These are phyloP conservation scores for Xiphophorus hellerii DNA, from an alignment of 2,113 vertebrate genomes.

Conservation along the genomic window DNA sequence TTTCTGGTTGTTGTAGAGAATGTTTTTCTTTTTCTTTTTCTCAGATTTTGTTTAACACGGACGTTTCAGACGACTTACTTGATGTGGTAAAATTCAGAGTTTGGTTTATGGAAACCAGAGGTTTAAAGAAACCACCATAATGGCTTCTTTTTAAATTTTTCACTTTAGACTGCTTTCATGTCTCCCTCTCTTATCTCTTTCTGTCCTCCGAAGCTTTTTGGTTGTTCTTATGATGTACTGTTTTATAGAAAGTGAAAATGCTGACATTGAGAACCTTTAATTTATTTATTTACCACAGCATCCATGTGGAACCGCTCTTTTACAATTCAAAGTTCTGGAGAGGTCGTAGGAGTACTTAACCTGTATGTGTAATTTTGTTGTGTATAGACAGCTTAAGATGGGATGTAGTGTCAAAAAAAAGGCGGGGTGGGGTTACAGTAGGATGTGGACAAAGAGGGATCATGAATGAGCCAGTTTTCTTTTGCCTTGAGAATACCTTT, in stretches of 20 bases:
- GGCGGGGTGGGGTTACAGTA: neutral
- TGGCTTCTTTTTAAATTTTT: conserved; percentile 1
- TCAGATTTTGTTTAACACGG: conserved; percentile 77
- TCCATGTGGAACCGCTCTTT: conserved; percentile 68
- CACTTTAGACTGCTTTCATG: conserved; percentile 50
- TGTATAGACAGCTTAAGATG: conserved; percentile 67
- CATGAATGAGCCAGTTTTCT: conserved; percentile 55
- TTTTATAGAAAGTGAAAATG: conserved; percentile 74
- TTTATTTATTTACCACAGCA: conserved; percentile 81
- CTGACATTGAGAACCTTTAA: conserved; percentile 72
- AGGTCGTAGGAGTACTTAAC: conserved; percentile 57
- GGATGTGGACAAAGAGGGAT: conserved; percentile 40
- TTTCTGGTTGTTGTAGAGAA: conserved; percentile 76
- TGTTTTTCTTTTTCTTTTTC: conserved; percentile 59
- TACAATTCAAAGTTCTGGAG: conserved; percentile 60
- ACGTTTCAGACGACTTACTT: conserved; percentile 72
- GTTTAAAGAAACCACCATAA: conserved; percentile 65
- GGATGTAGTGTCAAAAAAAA: conserved; percentile 58
- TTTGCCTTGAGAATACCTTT: conserved; percentile 72
- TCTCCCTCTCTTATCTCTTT: conserved; percentile 47
- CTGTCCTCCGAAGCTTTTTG: conserved; percentile 69
- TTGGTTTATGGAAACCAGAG: conserved; percentile 69
- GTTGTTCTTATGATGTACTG: conserved; percentile 76
- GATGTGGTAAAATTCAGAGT: conserved; percentile 71
- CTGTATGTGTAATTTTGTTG: conserved; percentile 71